These are phyloP conservation scores for Ochropacha duplaris DNA, from an alignment of 2,888 invertebrate species.

Conservation along the genomic window DNA sequence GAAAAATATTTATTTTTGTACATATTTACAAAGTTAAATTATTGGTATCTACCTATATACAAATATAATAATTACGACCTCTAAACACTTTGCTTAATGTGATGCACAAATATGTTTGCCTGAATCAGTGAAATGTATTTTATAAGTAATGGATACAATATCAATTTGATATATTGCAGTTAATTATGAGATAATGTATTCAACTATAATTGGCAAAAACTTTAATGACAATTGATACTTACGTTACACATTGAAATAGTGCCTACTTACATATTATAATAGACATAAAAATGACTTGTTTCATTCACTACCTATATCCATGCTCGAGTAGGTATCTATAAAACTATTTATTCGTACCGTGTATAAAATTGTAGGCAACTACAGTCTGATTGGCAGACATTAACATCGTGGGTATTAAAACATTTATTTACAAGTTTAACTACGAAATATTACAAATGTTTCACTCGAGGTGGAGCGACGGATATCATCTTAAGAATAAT, in stretches of 20 bases:
- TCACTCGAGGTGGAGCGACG: slow-evolving; percentile 13
- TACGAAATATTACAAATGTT: slow-evolving; percentile 8
- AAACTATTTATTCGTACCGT: slow-evolving; percentile 21
- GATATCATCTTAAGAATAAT: slow-evolving; percentile 68
- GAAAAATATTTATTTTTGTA: slow-evolving; percentile 76
- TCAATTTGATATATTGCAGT: background rate
- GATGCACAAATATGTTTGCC: background rate
- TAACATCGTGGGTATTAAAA: slow-evolving; percentile 20
- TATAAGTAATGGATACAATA: background rate
- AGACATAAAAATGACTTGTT: slow-evolving; percentile 26
- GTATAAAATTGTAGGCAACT: slow-evolving; percentile 51
- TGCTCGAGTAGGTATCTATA: slow-evolving; percentile 40
- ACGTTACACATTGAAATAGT: slow-evolving; percentile 12
- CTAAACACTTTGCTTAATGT: slow-evolving; percentile 3
- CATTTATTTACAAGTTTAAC: slow-evolving; percentile 20
- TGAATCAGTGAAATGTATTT: background rate
- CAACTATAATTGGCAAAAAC: background rate
- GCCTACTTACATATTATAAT: background rate
- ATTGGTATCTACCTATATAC: slow-evolving; percentile 26
- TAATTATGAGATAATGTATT: background rate
- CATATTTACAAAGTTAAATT: slow-evolving; percentile 60
- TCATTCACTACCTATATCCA: slow-evolving; percentile 35
- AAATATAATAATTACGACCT: slow-evolving; percentile 27
- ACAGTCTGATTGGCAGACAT: slow-evolving; percentile 42
- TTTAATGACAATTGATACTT: slow-evolving; percentile 18